Base-by-base conservation (phyloP, 2,888 invertebrate genomes). In the Macrophya annulata region DNA sequence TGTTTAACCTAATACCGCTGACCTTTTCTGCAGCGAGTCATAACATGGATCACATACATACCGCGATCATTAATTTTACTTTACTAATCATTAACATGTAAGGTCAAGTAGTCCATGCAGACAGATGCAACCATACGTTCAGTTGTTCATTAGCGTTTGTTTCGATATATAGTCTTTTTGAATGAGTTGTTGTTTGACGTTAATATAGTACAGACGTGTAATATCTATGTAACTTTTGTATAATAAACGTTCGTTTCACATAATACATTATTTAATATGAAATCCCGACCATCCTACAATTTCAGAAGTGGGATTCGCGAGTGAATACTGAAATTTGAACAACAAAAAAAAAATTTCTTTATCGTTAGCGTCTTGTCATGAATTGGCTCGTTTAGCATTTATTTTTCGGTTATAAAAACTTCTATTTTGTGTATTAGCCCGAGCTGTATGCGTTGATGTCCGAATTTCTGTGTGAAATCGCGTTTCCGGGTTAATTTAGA, bases 221-320 rank as follows among this genome's bases (percentile, higher is more conserved):
- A 55, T 17, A 55, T 55, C 10, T 55, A 17, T 17, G n/a, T n/a
- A n/a, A 6, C 43, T 15, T 17, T 55, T 55, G 51, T 1, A 55
- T 43, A 43, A 55, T 55, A 55, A 55, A 55, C 51, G 4, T 55
- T 55, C 9, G 17, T 55, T 55, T 55, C 17, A 55, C 12, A 55
- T 17, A 55, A 17, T 15, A 2, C 17, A 17, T 10, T 0, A 43
- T 43, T 55, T 55, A 55, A 17, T 17, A 17, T 17, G 51, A 12
- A 65, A 65, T 65, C 25, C 65, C 65, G 65, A 65, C 65, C 65
- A 65, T 65, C 65, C 65, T 65, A 65, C 65, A 65, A 21, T 65
- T 65, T 65, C 65, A 65, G 65, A 65, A 65, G 65, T 65, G 65
- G 65, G 65, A 37, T 68, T 37, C 37, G 37, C 37, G 37, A 71